These are phyloP conservation scores for Fratercula arctica DNA, from an alignment of 2,797 vertebrate genomes.

Conservation along the genomic window DNA sequence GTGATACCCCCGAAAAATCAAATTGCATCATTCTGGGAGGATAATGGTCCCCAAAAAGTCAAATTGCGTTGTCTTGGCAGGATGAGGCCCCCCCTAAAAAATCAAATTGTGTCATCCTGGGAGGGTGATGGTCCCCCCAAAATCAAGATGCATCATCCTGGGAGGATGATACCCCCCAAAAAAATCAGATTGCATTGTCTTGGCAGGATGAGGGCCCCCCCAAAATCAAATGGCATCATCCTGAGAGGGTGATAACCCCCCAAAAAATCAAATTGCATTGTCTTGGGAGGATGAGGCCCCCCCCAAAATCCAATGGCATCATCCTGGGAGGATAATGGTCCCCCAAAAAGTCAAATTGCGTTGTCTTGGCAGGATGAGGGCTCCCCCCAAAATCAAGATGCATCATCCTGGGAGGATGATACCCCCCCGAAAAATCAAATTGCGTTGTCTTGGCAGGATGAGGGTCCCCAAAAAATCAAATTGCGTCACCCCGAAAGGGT, in stretches of 20 bases:
- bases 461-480: background rate
- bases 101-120: background rate
- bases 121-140: background rate
- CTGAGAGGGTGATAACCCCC: background rate
- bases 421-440: background rate
- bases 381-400: background rate
- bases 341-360: too few relatives aligned
- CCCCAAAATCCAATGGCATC: background rate
- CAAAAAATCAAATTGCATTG: background rate
- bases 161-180: background rate
- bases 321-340: too few relatives aligned
- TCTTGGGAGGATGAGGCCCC: background rate
- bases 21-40: too few relatives aligned
- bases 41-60: accelerated
- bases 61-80: too few relatives aligned
- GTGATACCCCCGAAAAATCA: background rate
- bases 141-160: background rate
- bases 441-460: too few relatives aligned
- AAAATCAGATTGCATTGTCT: too few relatives aligned
- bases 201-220: too few relatives aligned
- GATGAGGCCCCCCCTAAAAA: too few relatives aligned
- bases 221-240: background rate
- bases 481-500: too few relatives aligned
- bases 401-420: background rate
- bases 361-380: background rate